A percentile compares a stretch with the other conserved stretches of the same genome.
phyloP scores from a whole-genome alignment of 2,888 invertebrate genomes.

The Drosophila engyochracea region DNA sequence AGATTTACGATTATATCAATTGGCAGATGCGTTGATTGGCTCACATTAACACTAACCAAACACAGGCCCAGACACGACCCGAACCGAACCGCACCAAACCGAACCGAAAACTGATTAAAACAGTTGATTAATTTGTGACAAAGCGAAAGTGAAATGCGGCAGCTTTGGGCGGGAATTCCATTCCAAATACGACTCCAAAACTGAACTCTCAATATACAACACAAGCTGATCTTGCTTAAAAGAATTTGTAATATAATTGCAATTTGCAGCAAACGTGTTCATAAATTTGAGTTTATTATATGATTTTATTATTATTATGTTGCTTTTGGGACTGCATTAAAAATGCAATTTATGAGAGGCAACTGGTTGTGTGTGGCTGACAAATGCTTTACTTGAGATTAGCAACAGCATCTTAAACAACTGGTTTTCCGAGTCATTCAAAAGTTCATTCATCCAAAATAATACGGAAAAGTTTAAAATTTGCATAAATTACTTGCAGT shows the following conservation, averaged over 20 bases:
- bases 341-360: constrained; percentile 67
- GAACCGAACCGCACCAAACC: background rate
- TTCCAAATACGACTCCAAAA: background rate
- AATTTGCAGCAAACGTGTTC: constrained; percentile 42
- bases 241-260: constrained; percentile 25
- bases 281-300: constrained; percentile 45
- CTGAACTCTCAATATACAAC: constrained; percentile 22
- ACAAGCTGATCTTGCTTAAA: constrained; percentile 4
- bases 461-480: constrained; percentile 81
- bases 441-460: constrained; percentile 81
- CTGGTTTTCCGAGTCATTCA: constrained; percentile 61
- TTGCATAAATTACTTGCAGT: constrained; percentile 74
- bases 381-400: constrained; percentile 34
- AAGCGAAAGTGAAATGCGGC: constrained; percentile 58
- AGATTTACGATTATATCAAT: constrained; percentile 66
- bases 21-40: constrained; percentile 36
- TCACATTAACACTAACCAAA: constrained; percentile 61
- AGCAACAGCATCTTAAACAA: constrained; percentile 38
- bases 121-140: constrained; percentile 59
- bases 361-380: constrained; percentile 21
- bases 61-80: constrained; percentile 2
- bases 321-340: constrained; percentile 57
- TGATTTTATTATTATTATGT: constrained; percentile 18
- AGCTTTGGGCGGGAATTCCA: constrained; percentile 25
- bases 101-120: constrained; percentile 14